Conservation (phyloP, 2,888 invertebrate species). For the Acanthococcus lagerstroemiae region DNA sequence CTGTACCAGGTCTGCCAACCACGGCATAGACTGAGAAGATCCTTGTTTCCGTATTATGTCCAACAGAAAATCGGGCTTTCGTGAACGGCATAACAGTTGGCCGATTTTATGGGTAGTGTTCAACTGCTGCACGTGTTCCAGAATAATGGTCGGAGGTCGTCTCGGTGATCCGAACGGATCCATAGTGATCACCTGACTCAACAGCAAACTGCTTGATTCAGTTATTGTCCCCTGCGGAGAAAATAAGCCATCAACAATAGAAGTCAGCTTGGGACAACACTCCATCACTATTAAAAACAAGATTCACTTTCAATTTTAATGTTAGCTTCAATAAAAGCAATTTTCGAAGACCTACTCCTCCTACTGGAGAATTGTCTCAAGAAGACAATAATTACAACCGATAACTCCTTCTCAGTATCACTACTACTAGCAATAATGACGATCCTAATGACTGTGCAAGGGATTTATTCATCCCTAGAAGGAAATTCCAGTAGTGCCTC, state of each 20-base stretch:
- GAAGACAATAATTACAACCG: too few relatives aligned
- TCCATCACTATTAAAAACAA: too few relatives aligned
- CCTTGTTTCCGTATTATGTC: slow-evolving; percentile 83
- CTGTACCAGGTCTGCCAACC: slow-evolving; percentile 88
- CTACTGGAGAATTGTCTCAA: too few relatives aligned
- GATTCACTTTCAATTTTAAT: too few relatives aligned
- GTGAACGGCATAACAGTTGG: slow-evolving; percentile 73
- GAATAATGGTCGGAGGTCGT: slow-evolving; percentile 62
- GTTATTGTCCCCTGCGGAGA: slow-evolving; percentile 57
- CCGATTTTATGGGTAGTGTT: slow-evolving; percentile 74
- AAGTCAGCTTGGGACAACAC: too few relatives aligned
- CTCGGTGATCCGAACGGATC: slow-evolving; percentile 75
- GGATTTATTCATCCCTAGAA: too few relatives aligned
- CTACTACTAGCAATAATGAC: too few relatives aligned
- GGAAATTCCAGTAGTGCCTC: too few relatives aligned
- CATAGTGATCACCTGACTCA: slow-evolving; percentile 70
- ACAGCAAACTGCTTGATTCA: slow-evolving; percentile 73
- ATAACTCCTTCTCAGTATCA: too few relatives aligned
- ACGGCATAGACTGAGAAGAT: slow-evolving; percentile 88
- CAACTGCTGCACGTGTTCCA: slow-evolving; percentile 68
- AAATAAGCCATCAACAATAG: not conserved
- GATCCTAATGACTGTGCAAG: too few relatives aligned
- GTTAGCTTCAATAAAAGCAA: too few relatives aligned
- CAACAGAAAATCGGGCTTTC: slow-evolving; percentile 83
- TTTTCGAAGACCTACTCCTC: too few relatives aligned